These are phyloP conservation scores for Galaxea fascicularis DNA, from an alignment of 92 coral and sea anemone species.

Conservation along the genomic window DNA sequence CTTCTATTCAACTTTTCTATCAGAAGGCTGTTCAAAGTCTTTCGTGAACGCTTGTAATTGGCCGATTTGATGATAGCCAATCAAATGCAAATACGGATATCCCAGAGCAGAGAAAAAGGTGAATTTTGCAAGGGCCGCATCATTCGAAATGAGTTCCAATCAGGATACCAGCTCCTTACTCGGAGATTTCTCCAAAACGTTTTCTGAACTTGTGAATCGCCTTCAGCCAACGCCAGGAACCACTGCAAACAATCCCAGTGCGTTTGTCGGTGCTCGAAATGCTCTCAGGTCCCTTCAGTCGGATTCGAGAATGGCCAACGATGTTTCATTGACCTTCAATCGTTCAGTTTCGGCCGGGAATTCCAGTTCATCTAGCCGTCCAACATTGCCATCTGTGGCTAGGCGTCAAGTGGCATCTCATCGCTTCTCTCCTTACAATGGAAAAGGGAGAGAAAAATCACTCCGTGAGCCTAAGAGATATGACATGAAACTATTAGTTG, in stretches of 20 bases:
- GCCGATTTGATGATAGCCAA: background rate
- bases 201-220: background rate
- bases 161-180: background rate
- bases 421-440: slow-evolving; percentile 18
- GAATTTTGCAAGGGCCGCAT: background rate
- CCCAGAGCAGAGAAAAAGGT: background rate
- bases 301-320: background rate
- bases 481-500: slow-evolving; percentile 9
- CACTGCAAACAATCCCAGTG: background rate
- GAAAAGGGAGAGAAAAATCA: background rate
- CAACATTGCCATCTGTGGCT: slow-evolving; percentile 15
- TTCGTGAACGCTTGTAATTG: background rate
- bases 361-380: slow-evolving; percentile 1
- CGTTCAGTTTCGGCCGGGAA: background rate
- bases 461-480: background rate
- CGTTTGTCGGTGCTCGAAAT: slow-evolving; percentile 5
- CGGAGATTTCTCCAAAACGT: background rate
- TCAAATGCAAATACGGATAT: background rate
- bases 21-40: background rate
- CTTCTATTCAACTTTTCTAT: background rate
- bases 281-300: slow-evolving; percentile 20
- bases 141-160: background rate
- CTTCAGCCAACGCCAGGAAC: background rate
- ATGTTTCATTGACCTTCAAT: background rate
- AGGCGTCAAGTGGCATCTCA: slow-evolving; percentile 10